Evolutionary conservation across 2,113 vertebrate genomes (phyloP).

Genomic region (Gnathonemus echidnorhynchus): DNA sequence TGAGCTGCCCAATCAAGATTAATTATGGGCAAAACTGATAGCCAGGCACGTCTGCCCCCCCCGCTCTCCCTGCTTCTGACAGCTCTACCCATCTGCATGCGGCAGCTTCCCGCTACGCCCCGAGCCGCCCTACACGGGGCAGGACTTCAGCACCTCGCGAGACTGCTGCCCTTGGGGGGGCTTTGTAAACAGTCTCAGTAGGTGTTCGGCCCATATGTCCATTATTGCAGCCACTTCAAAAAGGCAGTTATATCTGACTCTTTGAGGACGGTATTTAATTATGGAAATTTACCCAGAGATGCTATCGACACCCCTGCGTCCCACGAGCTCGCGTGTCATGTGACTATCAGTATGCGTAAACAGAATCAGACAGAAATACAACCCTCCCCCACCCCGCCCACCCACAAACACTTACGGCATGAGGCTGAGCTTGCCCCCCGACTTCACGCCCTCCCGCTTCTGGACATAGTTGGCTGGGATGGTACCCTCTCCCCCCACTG

Average conservation of each 20-base stretch:
- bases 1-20: not conserved
- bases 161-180: not conserved
- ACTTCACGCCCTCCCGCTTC: constrained; percentile 87
- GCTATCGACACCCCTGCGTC: not conserved
- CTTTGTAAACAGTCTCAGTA: not conserved
- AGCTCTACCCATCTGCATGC: not conserved
- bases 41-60: not conserved
- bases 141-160: not conserved
- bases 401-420: constrained; percentile 80
- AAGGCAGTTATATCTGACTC: not conserved
- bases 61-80: not conserved
- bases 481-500: constrained; percentile 80
- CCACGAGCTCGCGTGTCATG: not conserved
- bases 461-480: constrained; percentile 95
- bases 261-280: not conserved
- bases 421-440: constrained; percentile 85
- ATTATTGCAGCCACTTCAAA: not conserved
- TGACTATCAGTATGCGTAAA: not conserved
- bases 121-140: not conserved
- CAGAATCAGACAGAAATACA: not conserved
- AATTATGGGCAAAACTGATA: not conserved
- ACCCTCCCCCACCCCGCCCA: not conserved
- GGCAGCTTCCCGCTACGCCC: not conserved
- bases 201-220: not conserved
- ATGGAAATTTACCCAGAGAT: not conserved